Evolutionary conservation across 2,888 invertebrate species (phyloP).

Genomic region (Rhagonycha fulva): DNA sequence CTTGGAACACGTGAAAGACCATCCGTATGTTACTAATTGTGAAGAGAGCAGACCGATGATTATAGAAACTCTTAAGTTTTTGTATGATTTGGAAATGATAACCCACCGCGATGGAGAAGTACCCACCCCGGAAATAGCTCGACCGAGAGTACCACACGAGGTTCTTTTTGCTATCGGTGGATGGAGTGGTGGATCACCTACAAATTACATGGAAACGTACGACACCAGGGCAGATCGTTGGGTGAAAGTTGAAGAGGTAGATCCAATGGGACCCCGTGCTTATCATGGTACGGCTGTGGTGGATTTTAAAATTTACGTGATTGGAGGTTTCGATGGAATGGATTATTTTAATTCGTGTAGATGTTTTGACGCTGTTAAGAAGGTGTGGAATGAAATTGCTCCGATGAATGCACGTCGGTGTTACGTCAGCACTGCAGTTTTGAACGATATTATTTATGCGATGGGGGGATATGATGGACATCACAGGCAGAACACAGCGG

Average conservation of each 20-base stretch:
- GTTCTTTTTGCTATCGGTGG: conserved; percentile 85
- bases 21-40: conserved; percentile 81
- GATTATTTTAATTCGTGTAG: conserved; percentile 72
- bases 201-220: conserved; percentile 83
- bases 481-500: conserved; percentile 83
- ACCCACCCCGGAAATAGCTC: conserved; percentile 81
- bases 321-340: conserved; percentile 92
- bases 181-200: conserved; percentile 77
- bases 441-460: conserved; percentile 79
- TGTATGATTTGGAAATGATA: conserved; percentile 91
- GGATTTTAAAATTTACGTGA: conserved; percentile 81
- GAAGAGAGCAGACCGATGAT: conserved; percentile 86
- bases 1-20: conserved; percentile 86
- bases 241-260: conserved; percentile 81
- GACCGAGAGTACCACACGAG: conserved; percentile 85
- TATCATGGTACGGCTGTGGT: conserved; percentile 94
- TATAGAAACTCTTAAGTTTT: conserved; percentile 87
- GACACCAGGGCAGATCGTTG: conserved; percentile 89
- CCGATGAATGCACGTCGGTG: conserved; percentile 90
- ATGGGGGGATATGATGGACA: conserved; percentile 90
- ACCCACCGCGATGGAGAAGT: conserved; percentile 79
- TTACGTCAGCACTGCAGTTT: conserved; percentile 83
- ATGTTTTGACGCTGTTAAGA: conserved; percentile 84
- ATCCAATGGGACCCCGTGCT: conserved; percentile 83
- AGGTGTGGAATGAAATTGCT: conserved; percentile 84